Evolutionary conservation across 2,797 vertebrate genomes (phyloP), one percentile per base, ranked within the genome.

Genomic region (Cirrhinus molitorella): DNA sequence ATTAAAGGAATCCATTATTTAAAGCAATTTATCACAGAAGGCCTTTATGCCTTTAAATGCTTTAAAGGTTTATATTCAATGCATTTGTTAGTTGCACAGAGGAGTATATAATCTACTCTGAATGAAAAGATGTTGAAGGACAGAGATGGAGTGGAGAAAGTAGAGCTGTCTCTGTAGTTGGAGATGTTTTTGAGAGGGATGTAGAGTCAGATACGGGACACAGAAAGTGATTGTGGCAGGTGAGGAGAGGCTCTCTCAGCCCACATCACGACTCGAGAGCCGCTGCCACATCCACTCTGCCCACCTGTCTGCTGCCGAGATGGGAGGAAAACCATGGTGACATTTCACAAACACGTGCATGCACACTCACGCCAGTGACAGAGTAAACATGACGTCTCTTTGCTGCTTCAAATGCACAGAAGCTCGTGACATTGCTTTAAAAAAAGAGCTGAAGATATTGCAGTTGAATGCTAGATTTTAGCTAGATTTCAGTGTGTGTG

Each of bases 281-380:
- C 65, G 4, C 61, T 81, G 71, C 66, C 85, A 81, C 45, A 83
- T 80, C 53, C 65, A 77, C 63, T 83, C 81, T 77, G 65, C 81
- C 63, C 73, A 59, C 73, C 73, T 83, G 81, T 77, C 81, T 68
- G 51, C 63, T 55, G 37, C 17, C 13, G 70, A 78, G 63, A 70
- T 49, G 66, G 71, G 63, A 67, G 66, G 59, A 79, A 59, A 66
- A 73, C 68, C 81, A 63, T 59, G 77, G 23, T 61, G 49, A 66
- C 80, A 71, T 83, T 65, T 83, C n/a, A 79, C 59, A 61, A 83
- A 70, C 80, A 77, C 19, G 51, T 65, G 74, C 78, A 71, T 11
- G 45, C 84, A 45, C 37, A 37, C 53, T 47, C 45, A 28, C 59
- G 13, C 3, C 34, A 51, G 13, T 47, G 73, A 74, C 17, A 5